Conservation (phyloP, 2,797 vertebrate genomes). For the Amblyraja radiata region DNA sequence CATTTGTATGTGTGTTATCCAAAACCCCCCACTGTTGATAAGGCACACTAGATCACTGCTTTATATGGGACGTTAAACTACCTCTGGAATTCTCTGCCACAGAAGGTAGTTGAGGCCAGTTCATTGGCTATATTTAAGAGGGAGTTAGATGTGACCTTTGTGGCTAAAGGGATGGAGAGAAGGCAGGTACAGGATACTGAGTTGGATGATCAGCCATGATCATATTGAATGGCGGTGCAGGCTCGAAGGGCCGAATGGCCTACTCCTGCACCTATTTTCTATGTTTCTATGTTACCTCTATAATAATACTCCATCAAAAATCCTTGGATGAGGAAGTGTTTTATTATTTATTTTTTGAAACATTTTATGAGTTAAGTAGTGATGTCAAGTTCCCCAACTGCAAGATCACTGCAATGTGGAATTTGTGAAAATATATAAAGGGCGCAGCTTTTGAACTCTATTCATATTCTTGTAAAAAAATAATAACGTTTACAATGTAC, state of each 20-base stretch:
- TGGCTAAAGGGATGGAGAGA: too few species aligned
- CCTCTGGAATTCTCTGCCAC: too few species aligned
- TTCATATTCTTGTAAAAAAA: neutral
- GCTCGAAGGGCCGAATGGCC: too few species aligned
- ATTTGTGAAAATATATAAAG: neutral
- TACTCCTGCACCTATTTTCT: too few species aligned
- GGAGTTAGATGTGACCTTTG: too few species aligned
- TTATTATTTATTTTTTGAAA: neutral
- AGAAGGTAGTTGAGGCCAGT: too few species aligned
- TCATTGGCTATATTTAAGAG: too few species aligned
- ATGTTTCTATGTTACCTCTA: neutral
- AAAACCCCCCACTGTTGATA: neutral
- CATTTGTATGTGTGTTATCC: neutral
- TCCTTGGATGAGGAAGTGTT: too few species aligned
- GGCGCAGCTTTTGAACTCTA: neutral
- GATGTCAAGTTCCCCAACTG: neutral
- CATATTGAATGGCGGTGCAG: too few species aligned
- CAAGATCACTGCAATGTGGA: neutral
- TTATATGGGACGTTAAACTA: neutral
- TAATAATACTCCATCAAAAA: neutral
- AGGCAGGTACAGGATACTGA: too few species aligned
- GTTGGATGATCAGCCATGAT: too few species aligned
- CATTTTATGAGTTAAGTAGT: neutral
- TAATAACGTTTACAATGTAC: neutral
- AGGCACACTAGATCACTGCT: neutral